Conservation (phyloP, 35 echinoderm and acorn worm genomes). For the Hemicentrotus pulcherrimus region DNA sequence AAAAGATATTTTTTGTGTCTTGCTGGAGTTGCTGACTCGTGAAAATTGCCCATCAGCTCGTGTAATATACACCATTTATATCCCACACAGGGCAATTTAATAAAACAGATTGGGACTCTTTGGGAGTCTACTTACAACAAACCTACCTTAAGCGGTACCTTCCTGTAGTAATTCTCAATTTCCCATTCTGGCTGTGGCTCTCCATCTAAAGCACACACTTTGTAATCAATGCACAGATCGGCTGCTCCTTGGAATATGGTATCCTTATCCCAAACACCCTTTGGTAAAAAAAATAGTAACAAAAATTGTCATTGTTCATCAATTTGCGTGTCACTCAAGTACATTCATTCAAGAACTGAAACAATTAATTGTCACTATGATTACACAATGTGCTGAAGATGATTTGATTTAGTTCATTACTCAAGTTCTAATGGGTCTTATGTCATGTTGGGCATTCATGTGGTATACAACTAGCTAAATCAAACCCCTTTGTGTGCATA, state of each 20-base stretch:
- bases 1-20: no score
- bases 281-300: background rate
- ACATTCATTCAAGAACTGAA: background rate
- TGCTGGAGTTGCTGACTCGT: no score
- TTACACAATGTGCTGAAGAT: no score
- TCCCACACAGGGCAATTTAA: no score
- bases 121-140: background rate
- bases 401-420: no score
- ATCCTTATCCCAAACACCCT: slow-evolving; percentile 16
- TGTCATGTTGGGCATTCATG: background rate
- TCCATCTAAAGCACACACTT: slow-evolving; percentile 24
- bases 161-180: slow-evolving; percentile 24
- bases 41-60: no score
- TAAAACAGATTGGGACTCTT: no score
- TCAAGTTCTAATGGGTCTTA: background rate
- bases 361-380: no score
- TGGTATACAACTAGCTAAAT: background rate
- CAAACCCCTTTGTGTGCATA: no score
- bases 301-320: background rate
- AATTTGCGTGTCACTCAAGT: background rate
- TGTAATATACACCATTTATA: no score
- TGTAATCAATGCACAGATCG: slow-evolving; percentile 36
- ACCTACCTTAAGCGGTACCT: background rate
- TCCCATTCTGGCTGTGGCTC: slow-evolving; percentile 10
- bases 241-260: slow-evolving; percentile 34